phyloP scores from a whole-genome alignment of 2,888 invertebrate genomes.

The Bhutanitis thaidina region DNA sequence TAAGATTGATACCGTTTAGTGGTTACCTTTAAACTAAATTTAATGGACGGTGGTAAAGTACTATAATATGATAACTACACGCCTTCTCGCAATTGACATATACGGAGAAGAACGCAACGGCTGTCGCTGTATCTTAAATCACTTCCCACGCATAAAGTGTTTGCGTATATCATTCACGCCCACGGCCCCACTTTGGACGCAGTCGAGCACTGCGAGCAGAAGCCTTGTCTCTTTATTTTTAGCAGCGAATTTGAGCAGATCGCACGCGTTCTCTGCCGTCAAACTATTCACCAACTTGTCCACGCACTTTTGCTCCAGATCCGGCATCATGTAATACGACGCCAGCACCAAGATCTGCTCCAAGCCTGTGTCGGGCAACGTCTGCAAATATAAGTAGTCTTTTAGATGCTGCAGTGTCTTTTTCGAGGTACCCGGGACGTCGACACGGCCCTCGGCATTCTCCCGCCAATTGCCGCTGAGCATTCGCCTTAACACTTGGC shows the following conservation, averaged over 20 bases:
- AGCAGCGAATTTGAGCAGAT: conserved; percentile 44
- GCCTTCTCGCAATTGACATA: no score
- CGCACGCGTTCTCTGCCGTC: conserved; percentile 31
- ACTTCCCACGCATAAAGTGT: conserved; percentile 17
- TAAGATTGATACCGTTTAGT: no score
- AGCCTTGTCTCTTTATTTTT: conserved; percentile 40
- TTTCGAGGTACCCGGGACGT: conserved; percentile 40
- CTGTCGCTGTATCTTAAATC: no score
- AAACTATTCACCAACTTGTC: conserved; percentile 34
- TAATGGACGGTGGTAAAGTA: no score
- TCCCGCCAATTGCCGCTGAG: conserved; percentile 47
- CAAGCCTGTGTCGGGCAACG: conserved; percentile 37
- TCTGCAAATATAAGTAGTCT: conserved; percentile 43
- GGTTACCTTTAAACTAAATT: no score
- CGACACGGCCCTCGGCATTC: conserved; percentile 38
- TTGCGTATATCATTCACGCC: conserved; percentile 38
- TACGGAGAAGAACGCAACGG: no score
- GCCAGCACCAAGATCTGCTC: conserved; percentile 44
- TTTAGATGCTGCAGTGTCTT: conserved; percentile 43
- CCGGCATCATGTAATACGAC: conserved; percentile 47
- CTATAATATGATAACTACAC: no score
- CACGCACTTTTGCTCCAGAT: conserved; percentile 45
- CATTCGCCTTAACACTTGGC: conserved; percentile 46
- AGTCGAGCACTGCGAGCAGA: conserved; percentile 39
- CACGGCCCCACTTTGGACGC: conserved; percentile 34